Conservation (phyloP, 2,797 vertebrate species). For the Mus caroli region DNA sequence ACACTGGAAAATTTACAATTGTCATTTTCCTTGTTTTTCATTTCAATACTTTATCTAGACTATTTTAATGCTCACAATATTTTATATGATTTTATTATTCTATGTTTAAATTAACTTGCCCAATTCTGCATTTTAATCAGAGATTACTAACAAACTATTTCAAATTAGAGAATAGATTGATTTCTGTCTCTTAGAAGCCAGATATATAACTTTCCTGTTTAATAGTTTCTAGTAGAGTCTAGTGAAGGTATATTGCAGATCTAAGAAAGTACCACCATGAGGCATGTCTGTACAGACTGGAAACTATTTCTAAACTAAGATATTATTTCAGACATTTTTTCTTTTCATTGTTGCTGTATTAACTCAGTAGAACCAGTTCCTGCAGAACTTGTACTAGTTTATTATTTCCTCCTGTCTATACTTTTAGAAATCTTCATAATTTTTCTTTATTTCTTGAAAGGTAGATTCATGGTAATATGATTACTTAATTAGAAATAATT, state of each 20-base stretch:
- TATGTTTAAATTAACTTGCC: not conserved
- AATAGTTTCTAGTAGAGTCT: not conserved
- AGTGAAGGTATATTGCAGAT: not conserved
- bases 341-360: not conserved
- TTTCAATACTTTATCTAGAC: not conserved
- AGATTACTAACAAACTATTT: not conserved
- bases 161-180: not conserved
- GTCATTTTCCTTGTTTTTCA: not conserved
- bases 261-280: not conserved
- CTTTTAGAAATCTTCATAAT: slow-evolving; percentile 4
- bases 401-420: not conserved
- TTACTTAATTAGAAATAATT: slow-evolving; percentile 86
- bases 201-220: not conserved
- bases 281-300: not conserved
- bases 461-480: slow-evolving; percentile 81
- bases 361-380: not conserved
- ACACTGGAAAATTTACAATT: not conserved
- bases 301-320: not conserved
- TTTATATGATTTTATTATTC: not conserved
- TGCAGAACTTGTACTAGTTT: not conserved
- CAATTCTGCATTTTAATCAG: not conserved
- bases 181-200: not conserved
- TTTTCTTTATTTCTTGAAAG: slow-evolving; percentile 69
- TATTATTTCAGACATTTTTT: not conserved
- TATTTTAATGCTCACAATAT: not conserved